phyloP scores from a whole-genome alignment of 2,888 invertebrate species.

The Gonocerus acuteangulatus region DNA sequence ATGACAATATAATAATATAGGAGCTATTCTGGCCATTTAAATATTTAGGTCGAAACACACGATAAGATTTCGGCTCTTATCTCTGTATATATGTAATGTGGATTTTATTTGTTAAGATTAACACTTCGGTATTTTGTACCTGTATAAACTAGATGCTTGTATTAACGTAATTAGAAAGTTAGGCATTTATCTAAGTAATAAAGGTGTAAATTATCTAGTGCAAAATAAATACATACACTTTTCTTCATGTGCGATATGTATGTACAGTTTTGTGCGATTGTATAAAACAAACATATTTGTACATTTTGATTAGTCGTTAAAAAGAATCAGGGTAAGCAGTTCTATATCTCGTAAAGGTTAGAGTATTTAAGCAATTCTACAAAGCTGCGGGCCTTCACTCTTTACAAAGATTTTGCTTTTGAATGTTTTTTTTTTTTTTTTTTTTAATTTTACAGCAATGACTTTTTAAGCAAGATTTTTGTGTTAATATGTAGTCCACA shows the following conservation, averaged over 20 bases:
- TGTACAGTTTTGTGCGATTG: background rate
- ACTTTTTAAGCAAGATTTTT: no score
- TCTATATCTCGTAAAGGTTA: conserved; percentile 14
- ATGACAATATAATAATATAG: conserved; percentile 24
- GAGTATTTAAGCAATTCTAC: background rate
- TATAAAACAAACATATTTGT: background rate
- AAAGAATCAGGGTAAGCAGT: conserved; percentile 20
- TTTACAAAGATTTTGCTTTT: background rate
- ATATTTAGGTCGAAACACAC: background rate
- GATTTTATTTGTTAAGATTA: conserved; percentile 22
- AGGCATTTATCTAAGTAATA: conserved; percentile 3
- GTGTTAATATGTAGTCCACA: background rate
- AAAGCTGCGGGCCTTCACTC: no score
- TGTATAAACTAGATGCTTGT: conserved; percentile 15
- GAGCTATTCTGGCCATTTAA: conserved; percentile 15
- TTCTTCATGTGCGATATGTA: background rate
- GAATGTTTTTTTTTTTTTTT: background rate
- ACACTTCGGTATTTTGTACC: conserved; percentile 22
- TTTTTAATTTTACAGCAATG: background rate
- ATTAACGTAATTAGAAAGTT: conserved; percentile 14
- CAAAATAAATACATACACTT: conserved; percentile 2
- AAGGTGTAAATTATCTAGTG: conserved; percentile 3
- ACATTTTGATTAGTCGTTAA: background rate
- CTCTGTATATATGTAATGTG: conserved; percentile 14
- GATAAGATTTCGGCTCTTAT: background rate